Evolutionary conservation across 2,113 vertebrate genomes (phyloP).

Genomic region (Phylloscopus trochilus): DNA sequence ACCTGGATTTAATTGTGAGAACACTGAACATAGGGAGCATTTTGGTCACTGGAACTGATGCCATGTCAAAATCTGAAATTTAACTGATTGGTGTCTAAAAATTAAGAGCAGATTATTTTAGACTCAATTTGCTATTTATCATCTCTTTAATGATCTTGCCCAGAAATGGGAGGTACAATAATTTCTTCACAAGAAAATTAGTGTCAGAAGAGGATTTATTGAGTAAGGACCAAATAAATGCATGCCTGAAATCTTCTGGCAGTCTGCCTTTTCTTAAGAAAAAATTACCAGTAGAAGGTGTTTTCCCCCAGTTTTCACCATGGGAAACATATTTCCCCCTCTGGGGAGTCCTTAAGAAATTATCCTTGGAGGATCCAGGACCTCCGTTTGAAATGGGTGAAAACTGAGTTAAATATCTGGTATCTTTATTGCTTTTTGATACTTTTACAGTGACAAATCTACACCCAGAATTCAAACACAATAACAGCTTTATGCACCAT

Average conservation of each 20-base stretch:
- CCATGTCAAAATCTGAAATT: conserved; percentile 1
- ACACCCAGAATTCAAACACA: neutral
- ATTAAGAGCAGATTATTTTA: conserved; percentile 20
- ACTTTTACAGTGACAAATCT: neutral
- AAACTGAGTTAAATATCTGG: neutral
- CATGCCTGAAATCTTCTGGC: neutral
- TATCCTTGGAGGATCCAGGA: neutral
- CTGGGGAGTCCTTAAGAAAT: neutral
- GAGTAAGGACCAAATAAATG: neutral
- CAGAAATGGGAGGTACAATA: conserved; percentile 18
- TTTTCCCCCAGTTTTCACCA: neutral
- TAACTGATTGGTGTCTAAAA: conserved; percentile 11
- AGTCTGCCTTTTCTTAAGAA: neutral
- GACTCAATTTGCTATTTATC: neutral
- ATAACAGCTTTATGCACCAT: neutral
- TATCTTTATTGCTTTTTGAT: neutral
- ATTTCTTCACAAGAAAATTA: conserved; percentile 29
- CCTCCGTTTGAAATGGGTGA: neutral
- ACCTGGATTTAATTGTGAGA: neutral
- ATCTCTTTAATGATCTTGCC: conserved; percentile 13
- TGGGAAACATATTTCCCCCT: neutral
- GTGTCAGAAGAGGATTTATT: conserved; percentile 14
- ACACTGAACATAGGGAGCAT: neutral
- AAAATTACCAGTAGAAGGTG: neutral
- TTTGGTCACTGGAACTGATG: neutral